Conservation (phyloP, 2,888 invertebrate species). For the Pandemis heparana region DNA sequence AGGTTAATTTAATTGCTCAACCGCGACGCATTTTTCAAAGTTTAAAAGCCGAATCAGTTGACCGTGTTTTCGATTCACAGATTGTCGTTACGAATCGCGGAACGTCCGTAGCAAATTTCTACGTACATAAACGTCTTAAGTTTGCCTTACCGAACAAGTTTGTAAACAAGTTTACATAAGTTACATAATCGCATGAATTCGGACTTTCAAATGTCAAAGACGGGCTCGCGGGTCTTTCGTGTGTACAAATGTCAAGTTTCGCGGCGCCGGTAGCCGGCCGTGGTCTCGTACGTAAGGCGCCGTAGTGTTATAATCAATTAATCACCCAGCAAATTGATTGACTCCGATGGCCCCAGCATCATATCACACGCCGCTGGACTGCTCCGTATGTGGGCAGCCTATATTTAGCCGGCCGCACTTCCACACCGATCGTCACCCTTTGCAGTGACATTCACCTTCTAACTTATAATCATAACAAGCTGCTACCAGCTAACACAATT, state of each 20-base stretch:
- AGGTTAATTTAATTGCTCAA: background rate
- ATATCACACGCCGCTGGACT: slow-evolving; percentile 68
- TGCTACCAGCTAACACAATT: background rate
- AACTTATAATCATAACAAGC: slow-evolving; percentile 25
- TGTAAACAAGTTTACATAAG: slow-evolving; percentile 54
- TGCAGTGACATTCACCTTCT: slow-evolving; percentile 50
- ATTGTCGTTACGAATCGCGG: slow-evolving; percentile 19
- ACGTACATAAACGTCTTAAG: slow-evolving; percentile 33
- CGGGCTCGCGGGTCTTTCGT: slow-evolving; percentile 35
- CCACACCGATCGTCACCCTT: slow-evolving; percentile 61
- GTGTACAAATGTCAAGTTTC: slow-evolving; percentile 60
- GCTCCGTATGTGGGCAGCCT: slow-evolving; percentile 62
- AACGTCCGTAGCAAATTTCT: slow-evolving; percentile 23
- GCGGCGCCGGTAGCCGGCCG: slow-evolving; percentile 50
- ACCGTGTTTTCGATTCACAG: slow-evolving; percentile 7
- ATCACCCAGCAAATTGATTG: slow-evolving; percentile 67
- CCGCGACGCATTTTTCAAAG: background rate
- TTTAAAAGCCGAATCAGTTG: slow-evolving; percentile 11
- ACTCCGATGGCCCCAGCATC: slow-evolving; percentile 64
- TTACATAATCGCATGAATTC: slow-evolving; percentile 53
- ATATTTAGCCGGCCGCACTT: slow-evolving; percentile 70
- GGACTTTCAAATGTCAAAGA: slow-evolving; percentile 44
- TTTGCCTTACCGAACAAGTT: slow-evolving; percentile 46
- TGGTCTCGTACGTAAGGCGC: slow-evolving; percentile 61
- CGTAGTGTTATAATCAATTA: slow-evolving; percentile 69